Conservation (phyloP, 2,797 vertebrate species). For the Aldrovandia affinis region DNA sequence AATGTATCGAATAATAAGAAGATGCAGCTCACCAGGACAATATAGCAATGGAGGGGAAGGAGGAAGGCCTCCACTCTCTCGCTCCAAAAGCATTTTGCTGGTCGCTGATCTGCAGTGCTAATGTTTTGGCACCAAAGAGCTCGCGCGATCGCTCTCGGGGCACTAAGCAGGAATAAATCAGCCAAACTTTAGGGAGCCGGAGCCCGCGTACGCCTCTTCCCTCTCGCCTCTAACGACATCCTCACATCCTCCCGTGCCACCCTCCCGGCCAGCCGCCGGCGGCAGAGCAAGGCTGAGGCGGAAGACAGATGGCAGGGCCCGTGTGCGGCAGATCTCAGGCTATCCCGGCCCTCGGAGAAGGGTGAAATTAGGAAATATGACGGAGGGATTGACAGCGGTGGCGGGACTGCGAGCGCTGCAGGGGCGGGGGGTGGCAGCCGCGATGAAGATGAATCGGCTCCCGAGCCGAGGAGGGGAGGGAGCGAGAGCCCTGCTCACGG, state of each 20-base stretch:
- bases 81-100: not conserved
- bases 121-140: not conserved
- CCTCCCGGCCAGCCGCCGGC: not conserved
- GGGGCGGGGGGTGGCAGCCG: not conserved
- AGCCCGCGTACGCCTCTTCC: not conserved
- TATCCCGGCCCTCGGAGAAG: not conserved
- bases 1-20: no score
- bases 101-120: no score
- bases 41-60: no score
- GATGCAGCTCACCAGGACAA: no score
- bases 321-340: not conserved
- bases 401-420: not conserved
- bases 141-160: not conserved
- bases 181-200: not conserved
- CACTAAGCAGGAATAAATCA: not conserved
- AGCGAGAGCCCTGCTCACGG: not conserved
- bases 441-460: slow-evolving; percentile 32
- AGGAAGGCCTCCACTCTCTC: not conserved
- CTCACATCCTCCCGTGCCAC: not conserved
- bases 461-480: not conserved
- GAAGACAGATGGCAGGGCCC: slow-evolving; percentile 26
- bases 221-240: not conserved
- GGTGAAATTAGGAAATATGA: slow-evolving; percentile 34
- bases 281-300: not conserved
- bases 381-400: slow-evolving; percentile 20